Percentiles rank a stretch among this genome's conserved stretches.
These are phyloP conservation scores for Nomada ruficornis DNA, from an alignment of 2,888 invertebrate genomes.

Conservation along the genomic window DNA sequence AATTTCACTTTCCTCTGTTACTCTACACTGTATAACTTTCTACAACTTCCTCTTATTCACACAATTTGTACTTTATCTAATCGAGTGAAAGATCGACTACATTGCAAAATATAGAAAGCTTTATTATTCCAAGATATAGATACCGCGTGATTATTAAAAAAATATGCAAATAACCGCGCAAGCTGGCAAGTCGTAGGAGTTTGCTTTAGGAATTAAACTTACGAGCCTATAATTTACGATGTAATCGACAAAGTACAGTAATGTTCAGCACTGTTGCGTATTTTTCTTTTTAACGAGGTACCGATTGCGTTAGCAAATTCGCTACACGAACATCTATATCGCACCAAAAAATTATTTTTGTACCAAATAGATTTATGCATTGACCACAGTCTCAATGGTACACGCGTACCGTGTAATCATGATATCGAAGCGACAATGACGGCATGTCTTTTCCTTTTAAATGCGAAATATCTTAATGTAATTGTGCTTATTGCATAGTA, in stretches of 20 bases:
- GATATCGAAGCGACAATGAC: constrained; percentile 20
- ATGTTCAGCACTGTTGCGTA: background rate
- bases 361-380: constrained; percentile 12
- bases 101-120: constrained; percentile 27
- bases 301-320: constrained; percentile 11
- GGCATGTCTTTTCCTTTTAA: background rate
- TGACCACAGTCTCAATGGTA: background rate
- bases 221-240: constrained; percentile 15
- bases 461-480: constrained; percentile 10
- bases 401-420: constrained; percentile 3
- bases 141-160: constrained; percentile 21
- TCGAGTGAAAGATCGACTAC: constrained; percentile 35
- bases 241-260: constrained; percentile 19
- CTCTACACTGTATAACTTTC: constrained; percentile 21
- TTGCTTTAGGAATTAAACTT: constrained; percentile 27
- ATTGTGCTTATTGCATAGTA: constrained; percentile 7
- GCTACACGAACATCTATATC: constrained; percentile 10
- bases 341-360: constrained; percentile 14
- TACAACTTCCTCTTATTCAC: constrained; percentile 30
- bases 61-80: constrained; percentile 50
- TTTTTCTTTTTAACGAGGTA: constrained; percentile 23
- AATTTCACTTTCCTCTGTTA: background rate
- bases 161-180: constrained; percentile 23
- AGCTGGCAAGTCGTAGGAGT: constrained; percentile 5
- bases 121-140: constrained; percentile 15